Evolutionary conservation across 2,888 invertebrate genomes (phyloP), one percentile per base, ranked within the genome.

Genomic region (Drosophila leonis): DNA sequence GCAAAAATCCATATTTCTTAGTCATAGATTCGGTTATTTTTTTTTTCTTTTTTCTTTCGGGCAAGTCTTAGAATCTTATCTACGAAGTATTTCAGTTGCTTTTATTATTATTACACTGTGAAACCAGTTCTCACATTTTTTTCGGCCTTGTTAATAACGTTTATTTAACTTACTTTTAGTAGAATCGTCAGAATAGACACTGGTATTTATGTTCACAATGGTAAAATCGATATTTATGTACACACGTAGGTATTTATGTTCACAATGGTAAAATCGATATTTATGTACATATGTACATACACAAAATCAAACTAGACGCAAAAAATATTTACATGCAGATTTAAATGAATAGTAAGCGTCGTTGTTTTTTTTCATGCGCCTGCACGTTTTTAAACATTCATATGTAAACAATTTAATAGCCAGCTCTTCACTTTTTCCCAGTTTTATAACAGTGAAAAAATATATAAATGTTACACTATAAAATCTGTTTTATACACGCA

Each of bases 241-340:
- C 56, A 56, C 31, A 41, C 9, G 18, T 55, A 35, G 15, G 10
- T 52, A 37, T 52, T 52, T 52, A 24, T n/a, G 41, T 56, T 56
- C 31, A 56, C 42, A 56, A 18, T 56, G 41, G 42, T 31, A 56
- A 56, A 56, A 56, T 56, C 56, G 56, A 56, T 56, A 56, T 56
- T 49, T 49, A 49, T 41, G n/a, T 54, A 54, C 15, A 42, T 42
- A 37, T 39, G 31, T 56, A 56, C 42, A 31, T 55, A 15, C 42
- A 56, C 52, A 37, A 35, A 52, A 41, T 18, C 29, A 49, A 49
- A 49, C 29, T 31, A 10, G 18, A 49, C 18, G 18, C 48, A 31
- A 31, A 48, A 29, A 12, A 49, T n/a, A 49, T 31, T 49, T 49
- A 49, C 31, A 49, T 49, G 31, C 48, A 49, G 6, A 48, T n/a